Conservation (phyloP, 2,888 invertebrate genomes). For the Artemia sp. region DNA sequence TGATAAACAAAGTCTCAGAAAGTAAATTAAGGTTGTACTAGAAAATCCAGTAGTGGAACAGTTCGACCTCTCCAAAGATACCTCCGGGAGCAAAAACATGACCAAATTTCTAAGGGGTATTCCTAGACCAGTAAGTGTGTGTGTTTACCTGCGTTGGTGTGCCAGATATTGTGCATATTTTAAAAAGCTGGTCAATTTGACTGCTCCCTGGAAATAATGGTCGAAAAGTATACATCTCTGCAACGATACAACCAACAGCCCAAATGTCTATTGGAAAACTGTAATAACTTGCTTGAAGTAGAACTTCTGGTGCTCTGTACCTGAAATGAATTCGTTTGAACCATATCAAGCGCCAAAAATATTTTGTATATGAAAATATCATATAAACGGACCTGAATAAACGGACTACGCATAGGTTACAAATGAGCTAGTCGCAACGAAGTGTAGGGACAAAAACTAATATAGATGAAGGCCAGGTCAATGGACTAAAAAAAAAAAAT, state of each 20-base stretch:
- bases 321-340: constrained; percentile 33
- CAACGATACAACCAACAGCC: constrained; percentile 95
- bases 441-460: too few relatives aligned
- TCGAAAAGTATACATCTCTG: constrained; percentile 84
- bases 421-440: too few relatives aligned
- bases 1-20: too few relatives aligned
- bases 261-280: constrained; percentile 94
- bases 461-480: too few relatives aligned
- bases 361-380: not conserved
- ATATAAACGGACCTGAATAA: not conserved
- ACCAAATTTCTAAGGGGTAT: too few relatives aligned
- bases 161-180: constrained; percentile 79
- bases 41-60: too few relatives aligned
- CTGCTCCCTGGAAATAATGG: constrained; percentile 91
- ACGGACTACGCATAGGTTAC: not conserved
- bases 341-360: not conserved
- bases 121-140: too few relatives aligned
- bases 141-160: constrained; percentile 59
- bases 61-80: too few relatives aligned
- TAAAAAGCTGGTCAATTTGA: constrained; percentile 90
- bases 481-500: too few relatives aligned
- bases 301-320: constrained; percentile 83
- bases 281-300: constrained; percentile 85
- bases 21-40: too few relatives aligned
- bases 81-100: too few relatives aligned